phyloP scores from a whole-genome alignment of 2,797 vertebrate species.

The Paramormyrops hopkinsi region DNA sequence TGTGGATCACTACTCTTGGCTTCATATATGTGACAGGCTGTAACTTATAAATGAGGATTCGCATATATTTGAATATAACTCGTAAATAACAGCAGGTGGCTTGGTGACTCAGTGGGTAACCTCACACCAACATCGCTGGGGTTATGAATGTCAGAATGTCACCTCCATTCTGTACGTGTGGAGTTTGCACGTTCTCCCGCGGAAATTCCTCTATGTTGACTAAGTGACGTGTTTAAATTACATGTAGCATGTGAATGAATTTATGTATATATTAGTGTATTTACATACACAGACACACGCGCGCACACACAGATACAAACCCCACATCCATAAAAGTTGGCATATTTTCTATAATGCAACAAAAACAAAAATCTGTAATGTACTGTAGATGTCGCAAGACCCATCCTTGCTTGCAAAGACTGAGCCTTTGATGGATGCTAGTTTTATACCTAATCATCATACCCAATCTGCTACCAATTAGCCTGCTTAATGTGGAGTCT shows the following conservation, averaged over 20 bases:
- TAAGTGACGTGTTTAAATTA: neutral
- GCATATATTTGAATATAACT: neutral
- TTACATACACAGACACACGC: too few species aligned
- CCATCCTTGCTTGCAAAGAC: too few species aligned
- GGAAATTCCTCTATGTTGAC: neutral
- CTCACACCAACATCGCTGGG: neutral
- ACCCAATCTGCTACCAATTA: neutral
- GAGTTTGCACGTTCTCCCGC: neutral
- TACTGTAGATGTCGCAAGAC: too few species aligned
- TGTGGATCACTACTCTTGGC: neutral
- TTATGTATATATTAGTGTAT: neutral
- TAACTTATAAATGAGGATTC: neutral
- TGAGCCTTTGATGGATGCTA: neutral
- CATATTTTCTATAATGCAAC: too few species aligned
- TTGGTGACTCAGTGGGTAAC: neutral
- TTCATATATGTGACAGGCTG: neutral
- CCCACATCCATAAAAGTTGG: too few species aligned
- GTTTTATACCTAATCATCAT: neutral
- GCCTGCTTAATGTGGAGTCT: neutral
- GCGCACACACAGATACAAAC: too few species aligned
- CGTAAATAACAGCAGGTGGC: neutral
- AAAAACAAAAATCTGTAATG: too few species aligned
- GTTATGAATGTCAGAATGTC: neutral
- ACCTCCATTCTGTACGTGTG: neutral
- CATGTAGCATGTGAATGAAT: neutral